A percentile compares a stretch with the other conserved stretches of the same genome.
Evolutionary conservation across 2,888 invertebrate genomes (phyloP).

Genomic region (Sphinx pinastri): DNA sequence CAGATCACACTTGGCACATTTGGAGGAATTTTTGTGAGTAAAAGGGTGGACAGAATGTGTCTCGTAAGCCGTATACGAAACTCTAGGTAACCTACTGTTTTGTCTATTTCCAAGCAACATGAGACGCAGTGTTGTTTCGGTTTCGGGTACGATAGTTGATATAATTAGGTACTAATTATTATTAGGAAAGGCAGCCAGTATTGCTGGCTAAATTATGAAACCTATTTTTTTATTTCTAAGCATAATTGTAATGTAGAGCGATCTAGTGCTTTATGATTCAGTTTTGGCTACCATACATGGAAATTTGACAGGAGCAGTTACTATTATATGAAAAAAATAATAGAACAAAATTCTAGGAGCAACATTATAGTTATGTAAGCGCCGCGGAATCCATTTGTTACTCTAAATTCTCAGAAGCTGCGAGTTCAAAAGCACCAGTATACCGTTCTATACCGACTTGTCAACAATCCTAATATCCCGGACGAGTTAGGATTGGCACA

Average conservation of each 20-base stretch:
- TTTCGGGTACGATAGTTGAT: too few relatives aligned
- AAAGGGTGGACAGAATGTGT: too few relatives aligned
- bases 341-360: background rate
- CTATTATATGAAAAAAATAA: too few relatives aligned
- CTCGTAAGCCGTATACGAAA: background rate
- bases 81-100: background rate
- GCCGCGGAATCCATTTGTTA: background rate
- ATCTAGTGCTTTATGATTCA: too few relatives aligned
- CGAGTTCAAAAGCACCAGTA: constrained; percentile 15
- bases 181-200: too few relatives aligned
- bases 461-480: constrained; percentile 38
- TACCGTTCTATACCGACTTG: constrained; percentile 38
- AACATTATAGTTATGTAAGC: background rate
- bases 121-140: too few relatives aligned
- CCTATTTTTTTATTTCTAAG: background rate
- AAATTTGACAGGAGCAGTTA: too few relatives aligned
- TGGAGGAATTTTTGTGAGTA: background rate
- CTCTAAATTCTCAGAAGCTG: background rate
- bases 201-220: too few relatives aligned
- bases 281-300: too few relatives aligned
- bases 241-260: too few relatives aligned
- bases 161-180: too few relatives aligned
- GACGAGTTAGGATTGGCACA: too few relatives aligned
- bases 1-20: background rate
- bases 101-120: background rate